Percentiles rank a stretch among this genome's conserved stretches.
phyloP scores from a whole-genome alignment of 2,888 invertebrate genomes.

The Hypolimnas misippus region DNA sequence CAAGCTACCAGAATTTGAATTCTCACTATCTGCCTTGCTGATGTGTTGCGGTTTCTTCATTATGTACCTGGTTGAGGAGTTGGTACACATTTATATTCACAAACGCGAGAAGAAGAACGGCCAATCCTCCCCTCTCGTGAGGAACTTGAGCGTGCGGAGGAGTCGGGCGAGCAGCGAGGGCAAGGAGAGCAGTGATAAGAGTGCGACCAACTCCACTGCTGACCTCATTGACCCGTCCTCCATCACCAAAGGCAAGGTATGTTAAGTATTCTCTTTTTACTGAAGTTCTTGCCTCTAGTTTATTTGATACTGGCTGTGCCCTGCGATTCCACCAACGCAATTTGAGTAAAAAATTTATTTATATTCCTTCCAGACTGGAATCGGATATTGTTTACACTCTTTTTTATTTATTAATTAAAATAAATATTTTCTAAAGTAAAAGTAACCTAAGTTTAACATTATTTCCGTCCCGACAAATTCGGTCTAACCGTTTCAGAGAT shows the following conservation, averaged over 20 bases:
- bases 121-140: slow-evolving; percentile 60
- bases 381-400: too few species aligned
- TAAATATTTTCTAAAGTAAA: too few species aligned
- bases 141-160: slow-evolving; percentile 73
- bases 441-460: too few species aligned
- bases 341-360: too few species aligned
- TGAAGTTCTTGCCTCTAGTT: too few species aligned
- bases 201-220: slow-evolving; percentile 72
- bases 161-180: slow-evolving; percentile 54
- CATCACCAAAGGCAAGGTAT: slow-evolving; percentile 55
- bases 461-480: too few species aligned
- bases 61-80: slow-evolving; percentile 92
- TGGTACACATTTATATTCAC: slow-evolving; percentile 88
- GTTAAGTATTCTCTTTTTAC: too few species aligned
- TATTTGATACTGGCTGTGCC: too few species aligned
- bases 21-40: slow-evolving; percentile 88
- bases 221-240: slow-evolving; percentile 69
- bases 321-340: too few species aligned
- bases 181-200: slow-evolving; percentile 55
- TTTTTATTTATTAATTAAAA: too few species aligned
- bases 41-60: slow-evolving; percentile 90
- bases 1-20: slow-evolving; percentile 77
- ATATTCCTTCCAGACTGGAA: too few species aligned
- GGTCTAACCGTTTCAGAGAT: too few species aligned
- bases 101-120: slow-evolving; percentile 67